Evolutionary conservation across 2,797 vertebrate genomes (phyloP).

Genomic region (Gobio occitaniae): DNA sequence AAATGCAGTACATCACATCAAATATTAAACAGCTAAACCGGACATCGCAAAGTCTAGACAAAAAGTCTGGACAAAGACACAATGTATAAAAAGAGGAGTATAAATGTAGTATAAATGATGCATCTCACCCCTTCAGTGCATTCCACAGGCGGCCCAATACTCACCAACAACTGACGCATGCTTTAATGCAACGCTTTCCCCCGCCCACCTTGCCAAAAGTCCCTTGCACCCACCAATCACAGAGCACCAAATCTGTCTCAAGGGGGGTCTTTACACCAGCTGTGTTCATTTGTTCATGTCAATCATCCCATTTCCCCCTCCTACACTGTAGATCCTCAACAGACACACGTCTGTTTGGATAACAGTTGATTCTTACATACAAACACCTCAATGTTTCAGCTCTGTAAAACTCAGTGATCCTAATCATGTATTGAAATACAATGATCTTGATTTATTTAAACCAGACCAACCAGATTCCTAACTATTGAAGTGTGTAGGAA

Average conservation of each 20-base stretch:
- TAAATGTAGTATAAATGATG: constrained; percentile 55
- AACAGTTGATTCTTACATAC: background rate
- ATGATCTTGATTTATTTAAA: background rate
- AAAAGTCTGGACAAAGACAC: background rate
- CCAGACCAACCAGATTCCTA: background rate
- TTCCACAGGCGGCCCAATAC: constrained; percentile 67
- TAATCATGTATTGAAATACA: background rate
- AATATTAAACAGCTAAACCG: background rate
- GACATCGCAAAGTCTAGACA: background rate
- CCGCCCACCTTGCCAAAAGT: constrained; percentile 72
- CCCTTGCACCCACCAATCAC: constrained; percentile 74
- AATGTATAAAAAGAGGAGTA: background rate
- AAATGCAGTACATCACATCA: background rate
- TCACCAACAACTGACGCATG: constrained; percentile 74
- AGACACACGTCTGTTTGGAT: background rate
- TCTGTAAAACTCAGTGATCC: background rate
- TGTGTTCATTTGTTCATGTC: constrained; percentile 77
- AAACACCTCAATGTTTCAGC: background rate
- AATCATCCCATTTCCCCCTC: constrained; percentile 62
- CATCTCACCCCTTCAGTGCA: constrained; percentile 75
- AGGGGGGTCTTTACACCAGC: constrained; percentile 66
- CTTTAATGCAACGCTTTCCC: constrained; percentile 72
- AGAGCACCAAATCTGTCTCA: constrained; percentile 57
- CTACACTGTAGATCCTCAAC: constrained; percentile 35
- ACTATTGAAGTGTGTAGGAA: background rate